phyloP scores from a whole-genome alignment of 2,113 vertebrate genomes.

The Megatriorchis doriae region DNA sequence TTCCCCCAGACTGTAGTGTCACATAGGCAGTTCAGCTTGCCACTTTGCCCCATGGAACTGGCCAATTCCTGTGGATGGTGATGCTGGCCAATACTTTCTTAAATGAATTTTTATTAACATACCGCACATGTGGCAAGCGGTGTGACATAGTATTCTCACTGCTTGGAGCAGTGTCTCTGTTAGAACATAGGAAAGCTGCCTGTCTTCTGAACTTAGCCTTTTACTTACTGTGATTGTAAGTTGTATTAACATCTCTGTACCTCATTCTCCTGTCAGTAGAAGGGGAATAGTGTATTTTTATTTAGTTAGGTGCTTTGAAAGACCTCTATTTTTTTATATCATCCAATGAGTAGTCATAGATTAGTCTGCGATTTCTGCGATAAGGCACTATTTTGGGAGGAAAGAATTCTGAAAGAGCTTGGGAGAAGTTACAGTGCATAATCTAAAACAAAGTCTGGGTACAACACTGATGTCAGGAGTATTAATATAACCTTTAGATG shows the following conservation, averaged over 20 bases:
- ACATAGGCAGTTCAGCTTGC: background rate
- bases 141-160: background rate
- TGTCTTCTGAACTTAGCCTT: conserved; percentile 10
- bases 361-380: background rate
- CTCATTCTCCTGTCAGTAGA: background rate
- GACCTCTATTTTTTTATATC: conserved; percentile 16
- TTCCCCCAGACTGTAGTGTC: background rate
- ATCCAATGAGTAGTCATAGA: background rate
- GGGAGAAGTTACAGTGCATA: background rate
- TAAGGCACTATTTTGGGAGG: background rate
- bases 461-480: background rate
- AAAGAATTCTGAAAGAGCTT: background rate
- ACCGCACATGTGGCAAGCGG: background rate
- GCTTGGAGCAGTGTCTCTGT: background rate
- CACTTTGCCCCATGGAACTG: background rate
- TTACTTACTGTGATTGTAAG: conserved; percentile 45
- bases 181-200: conserved; percentile 26
- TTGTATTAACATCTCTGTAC: conserved; percentile 37
- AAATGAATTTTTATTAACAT: background rate
- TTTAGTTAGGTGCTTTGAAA: conserved; percentile 48
- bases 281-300: conserved; percentile 8
- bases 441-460: background rate
- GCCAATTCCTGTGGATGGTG: conserved; percentile 4
- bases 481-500: background rate
- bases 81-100: background rate